Evolutionary conservation across 2,888 invertebrate species (phyloP), one percentile per base, ranked within the genome.

Genomic region (Elegia similella): DNA sequence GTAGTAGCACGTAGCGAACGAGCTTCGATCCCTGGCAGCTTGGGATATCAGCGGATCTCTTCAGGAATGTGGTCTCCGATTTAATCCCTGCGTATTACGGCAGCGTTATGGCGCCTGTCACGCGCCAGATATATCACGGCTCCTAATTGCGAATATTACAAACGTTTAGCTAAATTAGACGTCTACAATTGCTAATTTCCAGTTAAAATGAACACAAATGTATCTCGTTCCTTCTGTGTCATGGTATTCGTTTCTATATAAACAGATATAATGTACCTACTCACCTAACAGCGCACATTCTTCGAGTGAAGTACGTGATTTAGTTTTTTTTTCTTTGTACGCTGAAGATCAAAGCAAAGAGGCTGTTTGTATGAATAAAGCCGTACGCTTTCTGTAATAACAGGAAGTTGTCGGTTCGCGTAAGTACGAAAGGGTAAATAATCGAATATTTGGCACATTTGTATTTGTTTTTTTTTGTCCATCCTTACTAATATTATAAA

Each of bases 111-210:
- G 62, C 61, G 61, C 63, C 75, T 78, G 81, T 78, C 82, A 75
- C 73, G 69, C 62, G 61, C 59, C 63, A 76, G 75, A 78, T 80
- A 76, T 77, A 79, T 80, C 73, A 76, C 74, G 62, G 62, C 58
- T 62, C 73, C 73, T 78, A 78, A 80, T 81, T 81, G 72, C 74
- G 62, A 77, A 76, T 79, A 74, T 76, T 67, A 73, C 66, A 67
- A 70, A 70, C 68, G 68, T 70, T 68, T 73, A 69, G 66, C 57
- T 66, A 59, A 70, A 75, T 75, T 53, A 53, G 38, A 53, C 52
- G 52, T 42, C 52, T 53, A 29, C 42, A 8, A 42, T 53, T 38
- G 43, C 56, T 60, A 60, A 60, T 56, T 56, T 53, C 48, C 30
- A 16, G 52, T 48, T 56, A 42, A 52, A 55, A 42, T 54, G 52